Conservation (phyloP, 2,797 vertebrate genomes). For the Eulemur coronatus region DNA sequence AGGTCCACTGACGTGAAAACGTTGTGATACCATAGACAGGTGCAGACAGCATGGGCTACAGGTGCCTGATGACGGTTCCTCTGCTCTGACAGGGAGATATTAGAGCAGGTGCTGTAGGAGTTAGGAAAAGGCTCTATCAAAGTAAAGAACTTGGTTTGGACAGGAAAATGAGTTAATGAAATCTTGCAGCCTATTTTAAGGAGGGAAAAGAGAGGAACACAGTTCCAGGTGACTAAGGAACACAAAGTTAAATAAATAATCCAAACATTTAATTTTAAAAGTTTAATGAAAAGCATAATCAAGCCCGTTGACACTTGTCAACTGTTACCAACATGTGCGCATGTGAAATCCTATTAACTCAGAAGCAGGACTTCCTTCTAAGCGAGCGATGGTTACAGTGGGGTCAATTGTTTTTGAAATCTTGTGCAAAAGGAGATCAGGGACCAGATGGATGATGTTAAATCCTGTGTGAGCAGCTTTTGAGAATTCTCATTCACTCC, state of each 20-base stretch:
- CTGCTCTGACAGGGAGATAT: not conserved
- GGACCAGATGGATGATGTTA: not conserved
- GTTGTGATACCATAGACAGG: not conserved
- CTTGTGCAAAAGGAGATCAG: not conserved
- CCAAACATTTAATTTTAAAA: slow-evolving; percentile 22
- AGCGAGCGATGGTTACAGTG: not conserved
- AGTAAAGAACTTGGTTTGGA: not conserved
- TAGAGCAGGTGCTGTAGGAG: not conserved
- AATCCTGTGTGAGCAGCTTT: slow-evolving; percentile 25
- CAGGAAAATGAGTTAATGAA: not conserved
- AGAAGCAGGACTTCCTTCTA: slow-evolving; percentile 9
- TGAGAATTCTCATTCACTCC: slow-evolving; percentile 42
- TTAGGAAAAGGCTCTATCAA: not conserved
- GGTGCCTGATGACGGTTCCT: not conserved
- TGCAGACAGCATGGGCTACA: not conserved
- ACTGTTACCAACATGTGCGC: not conserved
- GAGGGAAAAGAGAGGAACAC: not conserved
- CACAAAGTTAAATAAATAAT: slow-evolving; percentile 27
- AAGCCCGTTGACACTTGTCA: not conserved
- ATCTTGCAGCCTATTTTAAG: not conserved
- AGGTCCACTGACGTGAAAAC: not conserved
- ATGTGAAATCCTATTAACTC: not conserved
- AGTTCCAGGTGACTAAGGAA: not conserved
- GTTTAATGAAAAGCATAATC: slow-evolving; percentile 30
- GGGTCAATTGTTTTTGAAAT: not conserved